Base-by-base conservation (phyloP, 2,888 invertebrate species). In the Tuberolachnus salignus region DNA sequence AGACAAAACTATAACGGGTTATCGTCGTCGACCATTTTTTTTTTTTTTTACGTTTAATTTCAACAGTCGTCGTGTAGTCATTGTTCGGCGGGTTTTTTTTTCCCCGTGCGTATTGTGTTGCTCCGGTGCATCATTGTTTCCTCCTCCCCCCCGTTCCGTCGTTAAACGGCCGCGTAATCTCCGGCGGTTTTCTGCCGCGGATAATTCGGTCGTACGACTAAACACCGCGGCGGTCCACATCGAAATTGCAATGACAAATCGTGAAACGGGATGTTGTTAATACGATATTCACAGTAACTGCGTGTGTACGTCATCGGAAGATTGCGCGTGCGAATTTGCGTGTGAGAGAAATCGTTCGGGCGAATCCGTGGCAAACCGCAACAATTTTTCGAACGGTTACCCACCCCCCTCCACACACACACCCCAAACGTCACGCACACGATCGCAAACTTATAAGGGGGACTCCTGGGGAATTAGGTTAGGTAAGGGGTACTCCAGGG, bases 1-100 rank as follows among this genome's bases (percentile, higher is more conserved):
- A 14, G 49, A 44, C 49, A 44, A 23, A 57, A 57, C 57, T 11
- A 23, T 71, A 72, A 72, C 71, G 59, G 71, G 46, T 57, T 57
- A 23, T 26, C 57, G 23, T 19, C 1, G 19, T 14, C 49, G 49
- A 4, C 6, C 49, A 16, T 51, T 51, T 51, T 51, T 51, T 51
- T 51, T 51, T 14, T 51, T 51, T 1, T 1, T 49, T n/a, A n/a
- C n/a, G n/a, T n/a, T n/a, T n/a, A n/a, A n/a, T n/a, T n/a, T n/a
- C n/a, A n/a, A n/a, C n/a, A n/a, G n/a, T n/a, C 49, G 49, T 16
- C 49, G 4, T n/a, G n/a, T 16, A 14, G 51, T 16, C 14, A 16
- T 53, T 53, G 51, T n/a, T 53, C 51, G n/a, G 6, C 51, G 51
- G n/a, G 51, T 53, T n/a, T 53, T 53, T 53, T 34, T 34, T 34